These are phyloP conservation scores for Cochlearius cochlearius DNA, from an alignment of 2,113 vertebrate genomes.

Conservation along the genomic window DNA sequence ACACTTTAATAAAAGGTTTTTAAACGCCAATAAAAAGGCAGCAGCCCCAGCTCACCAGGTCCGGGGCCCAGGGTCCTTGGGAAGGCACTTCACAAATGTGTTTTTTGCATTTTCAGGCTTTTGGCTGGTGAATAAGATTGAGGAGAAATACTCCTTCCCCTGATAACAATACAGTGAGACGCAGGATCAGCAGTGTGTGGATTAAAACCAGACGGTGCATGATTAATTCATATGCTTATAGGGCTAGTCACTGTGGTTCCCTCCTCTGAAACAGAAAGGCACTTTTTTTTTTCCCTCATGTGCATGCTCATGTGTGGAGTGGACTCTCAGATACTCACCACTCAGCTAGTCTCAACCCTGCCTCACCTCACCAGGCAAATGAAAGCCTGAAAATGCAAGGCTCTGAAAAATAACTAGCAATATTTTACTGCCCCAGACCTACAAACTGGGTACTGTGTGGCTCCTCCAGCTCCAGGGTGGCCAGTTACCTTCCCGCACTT, in stretches of 20 bases:
- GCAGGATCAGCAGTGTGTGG: conserved; percentile 78
- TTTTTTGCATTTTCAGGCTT: conserved; percentile 82
- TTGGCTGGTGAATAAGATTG: conserved; percentile 79
- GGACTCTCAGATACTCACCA: conserved; percentile 29
- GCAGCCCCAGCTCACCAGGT: conserved; percentile 69
- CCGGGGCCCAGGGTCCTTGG: conserved; percentile 66
- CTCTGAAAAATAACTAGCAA: not conserved
- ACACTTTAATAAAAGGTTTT: conserved; percentile 74
- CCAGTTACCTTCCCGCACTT: not conserved
- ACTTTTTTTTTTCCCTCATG: conserved; percentile 7
- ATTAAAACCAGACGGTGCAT: conserved; percentile 84
- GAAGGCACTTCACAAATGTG: conserved; percentile 78
- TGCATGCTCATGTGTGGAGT: conserved; percentile 21
- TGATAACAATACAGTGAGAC: conserved; percentile 81
- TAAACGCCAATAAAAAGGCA: conserved; percentile 69
- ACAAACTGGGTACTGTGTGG: not conserved
- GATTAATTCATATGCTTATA: conserved; percentile 81
- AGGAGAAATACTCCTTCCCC: conserved; percentile 79
- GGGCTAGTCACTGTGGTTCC: conserved; percentile 78
- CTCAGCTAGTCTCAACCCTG: conserved; percentile 22
- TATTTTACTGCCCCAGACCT: not conserved
- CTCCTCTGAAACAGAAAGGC: conserved; percentile 73
- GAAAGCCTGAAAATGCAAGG: not conserved
- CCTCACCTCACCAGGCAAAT: conserved; percentile 9
- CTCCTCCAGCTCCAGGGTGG: not conserved